Conservation (phyloP, 2,888 invertebrate species). For the Herminia tarsipennalis region DNA sequence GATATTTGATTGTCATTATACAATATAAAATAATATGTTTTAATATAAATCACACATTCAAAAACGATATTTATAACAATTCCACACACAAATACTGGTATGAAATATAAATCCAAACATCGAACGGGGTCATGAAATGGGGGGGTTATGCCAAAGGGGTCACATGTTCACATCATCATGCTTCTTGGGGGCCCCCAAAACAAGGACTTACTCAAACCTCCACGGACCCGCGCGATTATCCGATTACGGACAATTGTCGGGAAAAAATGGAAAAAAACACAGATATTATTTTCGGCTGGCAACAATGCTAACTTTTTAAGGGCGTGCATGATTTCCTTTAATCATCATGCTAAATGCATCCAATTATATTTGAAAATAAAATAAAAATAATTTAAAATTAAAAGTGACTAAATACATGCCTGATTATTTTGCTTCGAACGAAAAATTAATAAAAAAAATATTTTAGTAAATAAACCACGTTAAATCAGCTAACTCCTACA, state of each 20-base stretch:
- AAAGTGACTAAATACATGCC: constrained; percentile 46
- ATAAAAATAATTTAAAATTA: constrained; percentile 14
- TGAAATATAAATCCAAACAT: constrained; percentile 31
- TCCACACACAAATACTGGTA: constrained; percentile 32
- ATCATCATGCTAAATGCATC: constrained; percentile 40
- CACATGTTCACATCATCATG: constrained; percentile 55
- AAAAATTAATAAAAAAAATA: constrained; percentile 39
- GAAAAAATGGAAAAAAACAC: constrained; percentile 68
- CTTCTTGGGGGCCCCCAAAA: constrained; percentile 45
- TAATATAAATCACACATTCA: too few species aligned
- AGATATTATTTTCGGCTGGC: constrained; percentile 74
- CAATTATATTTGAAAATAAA: constrained; percentile 15
- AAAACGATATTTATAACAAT: constrained; percentile 34
- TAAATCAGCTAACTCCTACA: constrained; percentile 57
- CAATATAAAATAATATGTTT: too few species aligned
- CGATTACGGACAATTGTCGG: constrained; percentile 82
- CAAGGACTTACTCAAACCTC: constrained; percentile 83
- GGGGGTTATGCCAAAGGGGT: constrained; percentile 22
- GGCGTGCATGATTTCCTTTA: constrained; percentile 43
- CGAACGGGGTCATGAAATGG: constrained; percentile 33
- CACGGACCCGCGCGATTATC: constrained; percentile 80
- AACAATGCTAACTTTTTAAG: constrained; percentile 38
- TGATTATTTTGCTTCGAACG: constrained; percentile 42
- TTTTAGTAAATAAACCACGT: constrained; percentile 46
- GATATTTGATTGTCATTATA: too few species aligned